Percentiles rank a stretch among this genome's conserved stretches.
phyloP scores from a whole-genome alignment of 2,888 invertebrate species.

The Eulithis testata region DNA sequence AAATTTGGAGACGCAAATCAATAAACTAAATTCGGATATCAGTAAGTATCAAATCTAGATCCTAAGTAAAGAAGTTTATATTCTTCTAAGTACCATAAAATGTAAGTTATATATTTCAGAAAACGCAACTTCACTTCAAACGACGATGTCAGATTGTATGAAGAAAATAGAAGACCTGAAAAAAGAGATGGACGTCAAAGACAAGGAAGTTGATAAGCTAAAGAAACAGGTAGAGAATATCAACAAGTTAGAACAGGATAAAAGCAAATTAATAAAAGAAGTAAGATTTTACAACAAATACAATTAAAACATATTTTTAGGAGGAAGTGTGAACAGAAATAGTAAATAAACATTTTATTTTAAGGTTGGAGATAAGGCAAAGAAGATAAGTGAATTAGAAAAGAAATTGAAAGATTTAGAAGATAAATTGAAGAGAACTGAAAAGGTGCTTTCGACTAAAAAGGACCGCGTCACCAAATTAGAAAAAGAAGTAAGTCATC shows the following conservation, averaged over 20 bases:
- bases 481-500: conserved; percentile 83
- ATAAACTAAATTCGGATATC: conserved; percentile 84
- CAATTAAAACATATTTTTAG: background rate
- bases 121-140: conserved; percentile 81
- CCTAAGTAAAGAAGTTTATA: too few species aligned
- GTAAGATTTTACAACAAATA: conserved; percentile 54
- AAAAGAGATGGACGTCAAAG: conserved; percentile 86
- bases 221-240: conserved; percentile 84
- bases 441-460: conserved; percentile 80
- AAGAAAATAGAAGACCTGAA: conserved; percentile 87
- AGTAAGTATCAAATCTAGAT: conserved; percentile 69
- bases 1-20: conserved; percentile 84
- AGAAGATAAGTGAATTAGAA: conserved; percentile 86
- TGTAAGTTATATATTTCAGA: conserved; percentile 62
- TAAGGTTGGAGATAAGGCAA: conserved; percentile 86
- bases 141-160: conserved; percentile 81
- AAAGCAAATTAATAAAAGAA: conserved; percentile 85
- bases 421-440: conserved; percentile 86
- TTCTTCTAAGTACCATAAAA: too few species aligned
- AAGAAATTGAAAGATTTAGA: conserved; percentile 88
- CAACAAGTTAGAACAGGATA: conserved; percentile 81
- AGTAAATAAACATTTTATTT: conserved; percentile 38
- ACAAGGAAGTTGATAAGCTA: conserved; percentile 85
- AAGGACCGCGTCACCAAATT: conserved; percentile 85
- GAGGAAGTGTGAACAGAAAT: too few species aligned